These are phyloP conservation scores for Carduelis carduelis DNA, from an alignment of 2,797 vertebrate species.

Conservation along the genomic window DNA sequence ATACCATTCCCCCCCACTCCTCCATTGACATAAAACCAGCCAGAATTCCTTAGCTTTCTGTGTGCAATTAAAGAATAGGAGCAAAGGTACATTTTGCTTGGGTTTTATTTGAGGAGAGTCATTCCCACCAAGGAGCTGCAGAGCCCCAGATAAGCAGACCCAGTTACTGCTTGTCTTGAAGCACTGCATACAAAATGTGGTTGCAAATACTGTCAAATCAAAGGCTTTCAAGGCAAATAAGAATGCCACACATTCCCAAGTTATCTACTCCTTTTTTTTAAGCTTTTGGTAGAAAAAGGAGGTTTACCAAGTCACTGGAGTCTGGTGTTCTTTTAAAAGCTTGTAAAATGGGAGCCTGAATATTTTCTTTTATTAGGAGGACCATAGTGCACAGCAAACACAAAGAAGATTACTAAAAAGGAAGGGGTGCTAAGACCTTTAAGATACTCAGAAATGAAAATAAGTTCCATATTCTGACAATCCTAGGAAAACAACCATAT, in stretches of 20 bases:
- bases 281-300: slow-evolving; percentile 26
- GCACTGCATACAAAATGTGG: neutral
- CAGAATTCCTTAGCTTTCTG: neutral
- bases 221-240: slow-evolving; percentile 53
- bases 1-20: accelerated
- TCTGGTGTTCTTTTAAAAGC: slow-evolving; percentile 71
- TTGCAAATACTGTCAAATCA: slow-evolving; percentile 56
- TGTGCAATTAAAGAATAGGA: neutral
- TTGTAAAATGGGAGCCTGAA: slow-evolving; percentile 71
- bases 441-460: slow-evolving; percentile 41
- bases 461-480: slow-evolving; percentile 46
- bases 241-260: slow-evolving; percentile 66
- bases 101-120: neutral
- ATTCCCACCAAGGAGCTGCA: neutral
- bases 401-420: slow-evolving; percentile 42
- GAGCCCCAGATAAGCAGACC: slow-evolving; percentile 20
- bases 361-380: slow-evolving; percentile 69
- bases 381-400: slow-evolving; percentile 13
- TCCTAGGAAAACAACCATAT: neutral
- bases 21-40: neutral
- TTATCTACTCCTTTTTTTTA: slow-evolving; percentile 49
- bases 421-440: slow-evolving; percentile 40
- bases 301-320: slow-evolving; percentile 38
- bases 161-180: slow-evolving; percentile 16
- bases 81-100: neutral